A percentile compares a stretch with the other conserved stretches of the same genome.
Evolutionary conservation across 1,140 invertebrate genomes (phyloP).

Genomic region (Leptopilina clavipes): DNA sequence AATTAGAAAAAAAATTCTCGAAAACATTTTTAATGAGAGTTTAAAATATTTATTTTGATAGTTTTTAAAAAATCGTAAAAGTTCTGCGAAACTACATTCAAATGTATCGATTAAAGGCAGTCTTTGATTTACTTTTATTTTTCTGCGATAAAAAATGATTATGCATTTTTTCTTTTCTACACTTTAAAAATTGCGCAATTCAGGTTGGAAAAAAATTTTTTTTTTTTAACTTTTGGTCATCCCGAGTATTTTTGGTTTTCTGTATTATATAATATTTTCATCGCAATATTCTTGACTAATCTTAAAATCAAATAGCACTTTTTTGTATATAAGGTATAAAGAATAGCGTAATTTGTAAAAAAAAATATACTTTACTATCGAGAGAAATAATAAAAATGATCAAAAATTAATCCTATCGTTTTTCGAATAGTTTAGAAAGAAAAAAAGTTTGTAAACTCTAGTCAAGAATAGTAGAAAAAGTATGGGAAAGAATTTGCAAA

Average conservation of each 20-base stretch:
- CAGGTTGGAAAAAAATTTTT: background rate
- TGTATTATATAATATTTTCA: too few species aligned
- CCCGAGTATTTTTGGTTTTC: background rate
- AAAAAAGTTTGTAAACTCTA: background rate
- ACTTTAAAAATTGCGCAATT: background rate
- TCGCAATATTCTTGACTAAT: background rate
- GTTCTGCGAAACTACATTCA: background rate
- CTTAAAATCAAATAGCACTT: background rate
- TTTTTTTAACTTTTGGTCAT: background rate
- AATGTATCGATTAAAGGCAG: background rate
- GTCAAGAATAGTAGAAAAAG: conserved; percentile 3
- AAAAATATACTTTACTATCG: too few species aligned
- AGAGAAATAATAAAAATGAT: too few species aligned
- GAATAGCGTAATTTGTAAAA: too few species aligned
- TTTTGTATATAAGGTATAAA: background rate
- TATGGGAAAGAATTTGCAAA: background rate
- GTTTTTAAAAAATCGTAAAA: background rate
- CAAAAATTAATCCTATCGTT: too few species aligned
- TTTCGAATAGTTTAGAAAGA: too few species aligned
- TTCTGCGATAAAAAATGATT: conserved; percentile 13
- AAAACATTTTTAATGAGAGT: too few species aligned
- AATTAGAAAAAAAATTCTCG: too few species aligned
- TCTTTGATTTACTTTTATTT: conserved; percentile 5
- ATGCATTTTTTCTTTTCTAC: background rate
- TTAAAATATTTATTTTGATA: background rate